These are phyloP conservation scores for Rhagologus leucostigma DNA, from an alignment of 2,113 vertebrate species.

Conservation along the genomic window DNA sequence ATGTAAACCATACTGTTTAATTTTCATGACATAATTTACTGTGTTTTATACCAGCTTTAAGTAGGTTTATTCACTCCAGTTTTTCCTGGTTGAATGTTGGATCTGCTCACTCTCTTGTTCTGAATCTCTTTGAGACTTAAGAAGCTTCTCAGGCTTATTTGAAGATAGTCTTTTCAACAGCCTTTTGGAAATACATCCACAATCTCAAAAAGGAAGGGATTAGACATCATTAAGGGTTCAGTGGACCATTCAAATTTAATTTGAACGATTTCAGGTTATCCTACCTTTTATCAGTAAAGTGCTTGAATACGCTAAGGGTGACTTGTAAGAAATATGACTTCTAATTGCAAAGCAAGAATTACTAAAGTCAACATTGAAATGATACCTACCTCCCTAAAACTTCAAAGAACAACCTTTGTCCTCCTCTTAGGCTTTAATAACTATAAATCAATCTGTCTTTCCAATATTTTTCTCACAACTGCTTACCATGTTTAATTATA, in stretches of 20 bases:
- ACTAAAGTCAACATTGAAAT: neutral
- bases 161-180: neutral
- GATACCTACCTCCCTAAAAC: neutral
- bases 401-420: slow-evolving; percentile 53
- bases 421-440: neutral
- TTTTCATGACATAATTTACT: neutral
- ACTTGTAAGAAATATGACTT: neutral
- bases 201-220: neutral
- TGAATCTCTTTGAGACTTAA: neutral
- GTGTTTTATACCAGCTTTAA: neutral
- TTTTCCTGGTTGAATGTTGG: neutral
- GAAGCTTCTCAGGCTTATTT: neutral
- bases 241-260: slow-evolving; percentile 30
- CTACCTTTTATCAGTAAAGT: neutral
- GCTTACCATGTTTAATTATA: slow-evolving; percentile 1
- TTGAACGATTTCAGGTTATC: slow-evolving; percentile 5
- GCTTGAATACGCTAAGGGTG: neutral
- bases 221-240: slow-evolving; percentile 7
- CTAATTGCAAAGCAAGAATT: neutral
- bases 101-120: neutral
- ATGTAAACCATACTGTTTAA: neutral
- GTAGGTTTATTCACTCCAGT: neutral
- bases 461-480: neutral
- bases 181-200: neutral
- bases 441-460: slow-evolving; percentile 15